Evolutionary conservation across 2,888 invertebrate species (phyloP).

Genomic region (Drosophila kuntzei): DNA sequence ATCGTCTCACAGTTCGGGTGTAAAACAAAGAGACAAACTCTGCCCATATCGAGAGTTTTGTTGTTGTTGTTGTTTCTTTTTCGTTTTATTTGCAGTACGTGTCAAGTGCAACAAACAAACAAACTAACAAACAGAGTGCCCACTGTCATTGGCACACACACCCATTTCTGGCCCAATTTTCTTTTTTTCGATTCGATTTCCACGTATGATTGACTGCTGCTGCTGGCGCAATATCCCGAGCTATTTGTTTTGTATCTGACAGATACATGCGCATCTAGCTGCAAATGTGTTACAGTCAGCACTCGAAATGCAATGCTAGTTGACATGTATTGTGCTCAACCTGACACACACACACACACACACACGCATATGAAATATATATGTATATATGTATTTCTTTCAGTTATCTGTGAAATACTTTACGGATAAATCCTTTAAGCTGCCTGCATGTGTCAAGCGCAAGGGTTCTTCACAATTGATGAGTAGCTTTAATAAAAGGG

Average conservation of each 20-base stretch:
- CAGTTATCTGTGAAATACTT: constrained; percentile 42
- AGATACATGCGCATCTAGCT: constrained; percentile 62
- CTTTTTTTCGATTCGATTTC: constrained; percentile 34
- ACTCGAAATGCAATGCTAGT: constrained; percentile 57
- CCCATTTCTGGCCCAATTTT: constrained; percentile 28
- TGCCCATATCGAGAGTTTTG: constrained; percentile 21
- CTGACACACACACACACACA: constrained; percentile 13
- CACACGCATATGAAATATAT: background rate
- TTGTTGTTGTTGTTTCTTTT: constrained; percentile 25
- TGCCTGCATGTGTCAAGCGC: constrained; percentile 70
- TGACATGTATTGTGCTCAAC: constrained; percentile 56
- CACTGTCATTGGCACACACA: constrained; percentile 21
- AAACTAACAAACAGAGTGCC: constrained; percentile 29
- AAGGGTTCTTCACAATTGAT: constrained; percentile 72
- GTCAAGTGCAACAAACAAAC: constrained; percentile 66
- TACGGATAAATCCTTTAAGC: constrained; percentile 74
- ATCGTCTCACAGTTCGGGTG: constrained; percentile 8
- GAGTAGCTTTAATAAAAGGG: constrained; percentile 81
- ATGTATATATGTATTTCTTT: constrained; percentile 28
- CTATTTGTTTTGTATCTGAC: constrained; percentile 63
- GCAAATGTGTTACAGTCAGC: constrained; percentile 70
- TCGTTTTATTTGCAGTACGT: constrained; percentile 70
- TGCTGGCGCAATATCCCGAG: constrained; percentile 40
- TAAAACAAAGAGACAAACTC: constrained; percentile 34
- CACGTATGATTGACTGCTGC: constrained; percentile 62